These are phyloP conservation scores for Sycophila sp. DNA, from an alignment of 1,140 invertebrate genomes.

Conservation along the genomic window DNA sequence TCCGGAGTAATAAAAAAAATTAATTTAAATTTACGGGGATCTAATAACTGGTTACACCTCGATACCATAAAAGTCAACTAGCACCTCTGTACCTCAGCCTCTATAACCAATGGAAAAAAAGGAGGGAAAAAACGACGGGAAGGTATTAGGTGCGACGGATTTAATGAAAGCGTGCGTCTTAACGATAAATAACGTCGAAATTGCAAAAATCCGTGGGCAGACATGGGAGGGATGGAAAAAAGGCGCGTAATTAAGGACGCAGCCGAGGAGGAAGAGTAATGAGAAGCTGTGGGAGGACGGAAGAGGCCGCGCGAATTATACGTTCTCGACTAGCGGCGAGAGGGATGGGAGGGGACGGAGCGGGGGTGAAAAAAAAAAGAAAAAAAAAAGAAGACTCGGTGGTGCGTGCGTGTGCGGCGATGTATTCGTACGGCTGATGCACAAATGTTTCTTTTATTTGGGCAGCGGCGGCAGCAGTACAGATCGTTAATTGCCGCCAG, in stretches of 20 bases:
- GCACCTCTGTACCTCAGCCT: too few relatives aligned
- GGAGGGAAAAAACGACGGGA: too few relatives aligned
- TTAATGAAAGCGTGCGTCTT: not conserved
- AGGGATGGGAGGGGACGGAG: not conserved
- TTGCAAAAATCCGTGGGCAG: not conserved
- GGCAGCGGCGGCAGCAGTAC: too few relatives aligned
- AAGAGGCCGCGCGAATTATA: slow-evolving; percentile 23
- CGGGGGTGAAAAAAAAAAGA: slow-evolving; percentile 13
- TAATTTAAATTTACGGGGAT: too few relatives aligned
- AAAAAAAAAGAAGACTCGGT: not conserved
- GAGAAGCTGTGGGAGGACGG: slow-evolving; percentile 15
- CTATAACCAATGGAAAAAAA: too few relatives aligned
- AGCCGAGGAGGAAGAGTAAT: slow-evolving; percentile 11
- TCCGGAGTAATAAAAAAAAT: too few relatives aligned
- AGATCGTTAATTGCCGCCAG: slow-evolving; percentile 48
- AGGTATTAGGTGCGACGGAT: slow-evolving; percentile 1
- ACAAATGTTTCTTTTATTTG: slow-evolving; percentile 45
- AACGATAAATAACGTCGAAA: not conserved
- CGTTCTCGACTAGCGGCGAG: slow-evolving; percentile 22
- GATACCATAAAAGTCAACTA: too few relatives aligned
- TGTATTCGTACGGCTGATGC: slow-evolving; percentile 2
- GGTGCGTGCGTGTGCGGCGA: slow-evolving; percentile 4
- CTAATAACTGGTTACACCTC: too few relatives aligned
- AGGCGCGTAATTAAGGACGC: slow-evolving; percentile 23
- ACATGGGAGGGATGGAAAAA: not conserved